Base-by-base conservation (phyloP, 1,140 invertebrate genomes). In the Proctacanthus coquilletti region DNA sequence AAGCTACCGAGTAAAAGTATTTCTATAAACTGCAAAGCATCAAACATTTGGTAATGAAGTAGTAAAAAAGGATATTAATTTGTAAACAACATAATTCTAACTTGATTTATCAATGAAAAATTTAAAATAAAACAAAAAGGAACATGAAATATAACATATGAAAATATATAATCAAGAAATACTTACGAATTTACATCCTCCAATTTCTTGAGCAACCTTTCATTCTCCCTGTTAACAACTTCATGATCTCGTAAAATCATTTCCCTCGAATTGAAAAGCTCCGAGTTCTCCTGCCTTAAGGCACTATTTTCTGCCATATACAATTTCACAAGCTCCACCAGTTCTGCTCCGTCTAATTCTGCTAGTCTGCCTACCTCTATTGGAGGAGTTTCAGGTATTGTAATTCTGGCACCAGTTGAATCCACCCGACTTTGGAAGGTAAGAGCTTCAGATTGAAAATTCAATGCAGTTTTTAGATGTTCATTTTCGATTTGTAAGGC, bases 401-500 rank as follows among this genome's bases (percentile, higher is more conserved):
- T 36, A 0, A 46, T 41, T 9, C 52, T 42, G 4, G 55, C 56
- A 20, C 49, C 21, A 9, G 45, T 49, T 29, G 32, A n/a, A 21
- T 42, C 39, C 2, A 35, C n/a, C n/a, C 32, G 41, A 15, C 38
- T 32, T 2, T 43, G 32, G 18, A 36, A 19, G 2, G 41, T 33
- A 17, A 13, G 17, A 0, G 47, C 40, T 36, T 56, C 47, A 36
- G 53, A 50, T 35, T 70, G 66, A 5, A 77, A 58, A 50, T 79
- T 69, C 3, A 84, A 54, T 0, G 80, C 76, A 34, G 81, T 71
- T 34, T 81, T 68, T 3, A 98, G 61, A 45, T 92, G 85, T 38
- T 88, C 81, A 50, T 98, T 96, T 64, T 98, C 93, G 43, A 77
- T 76, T 51, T 93, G 77, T 19, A 95, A 70, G 2, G 85, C 79